Base-by-base conservation (phyloP, 2,888 invertebrate species). In the Drosophila atripex region DNA sequence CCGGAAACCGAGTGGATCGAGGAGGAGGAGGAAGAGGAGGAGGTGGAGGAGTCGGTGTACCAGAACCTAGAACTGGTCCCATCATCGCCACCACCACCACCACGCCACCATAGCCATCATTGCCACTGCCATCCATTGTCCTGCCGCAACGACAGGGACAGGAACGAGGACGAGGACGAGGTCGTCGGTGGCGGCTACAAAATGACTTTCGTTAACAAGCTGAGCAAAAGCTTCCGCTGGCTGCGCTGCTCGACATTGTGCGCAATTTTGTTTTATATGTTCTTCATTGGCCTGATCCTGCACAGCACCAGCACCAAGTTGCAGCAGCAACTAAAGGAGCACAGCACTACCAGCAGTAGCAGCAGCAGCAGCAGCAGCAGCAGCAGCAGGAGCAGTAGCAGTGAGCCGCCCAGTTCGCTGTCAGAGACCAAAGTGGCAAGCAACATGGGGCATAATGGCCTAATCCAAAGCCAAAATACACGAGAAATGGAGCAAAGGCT, bases 231-330 rank as follows among this genome's bases (percentile, higher is more conserved):
- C 77, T 84, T 89, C 61, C 89, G 89, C 71, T 88, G 90, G 88
- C 76, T 91, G 55, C 90, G 93, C 71, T 93, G 93, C 93, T 93
- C 93, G 18, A 93, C 93, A 75, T 89, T 92, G 55, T 92, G 93
- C 71, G 93, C 93, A 65, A 90, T 93, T 78, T 88, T 93, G 77
- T 92, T 93, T 85, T 93, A 93, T 88, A 87, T 93, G 68, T 90
- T 92, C 71, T 93, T 93, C 86, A 93, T 93, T 79, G 90, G 92
- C 59, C 89, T 93, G 82, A 93, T 93, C 77, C 92, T 93, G 89
- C 91, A 92, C 79, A 89, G 93, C 61, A 92, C 93, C 75, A 89
- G 89, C 75, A 88, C 89, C 76, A 90, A 89, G 77, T 73, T 90
- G 77, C 89, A 88, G 52, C 73, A 61, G 51, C 73, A 68, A 46